Evolutionary conservation across 2,113 vertebrate species (phyloP).

Genomic region (Mola mola): DNA sequence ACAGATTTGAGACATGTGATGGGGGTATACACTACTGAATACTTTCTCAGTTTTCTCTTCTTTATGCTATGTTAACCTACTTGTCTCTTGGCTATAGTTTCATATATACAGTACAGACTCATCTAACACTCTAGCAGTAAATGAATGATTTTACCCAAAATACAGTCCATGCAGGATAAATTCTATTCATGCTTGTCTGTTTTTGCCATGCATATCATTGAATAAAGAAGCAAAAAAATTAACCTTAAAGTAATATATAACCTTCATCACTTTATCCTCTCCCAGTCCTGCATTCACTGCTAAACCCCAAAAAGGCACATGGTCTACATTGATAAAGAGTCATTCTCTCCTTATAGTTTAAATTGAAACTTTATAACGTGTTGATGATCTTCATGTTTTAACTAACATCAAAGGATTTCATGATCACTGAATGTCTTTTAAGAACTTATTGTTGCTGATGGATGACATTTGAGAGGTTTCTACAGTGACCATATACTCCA

Average conservation of each 20-base stretch:
- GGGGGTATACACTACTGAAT: no score
- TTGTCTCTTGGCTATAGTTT: no score
- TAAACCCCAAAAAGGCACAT: constrained; percentile 52
- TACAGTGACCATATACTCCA: constrained; percentile 10
- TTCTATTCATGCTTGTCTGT: no score
- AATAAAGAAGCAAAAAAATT: no score
- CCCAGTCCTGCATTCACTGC: constrained; percentile 44
- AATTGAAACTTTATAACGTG: constrained; percentile 1
- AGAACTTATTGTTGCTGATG: no score
- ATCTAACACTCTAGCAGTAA: no score
- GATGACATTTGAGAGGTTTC: constrained; percentile 22
- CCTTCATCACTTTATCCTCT: constrained; percentile 48
- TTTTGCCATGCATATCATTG: no score
- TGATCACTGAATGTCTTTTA: not conserved
- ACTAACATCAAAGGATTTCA: not conserved
- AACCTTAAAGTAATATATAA: constrained; percentile 59
- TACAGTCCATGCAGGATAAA: no score
- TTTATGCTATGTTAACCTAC: not conserved
- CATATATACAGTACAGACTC: no score
- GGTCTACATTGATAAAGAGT: constrained; percentile 61
- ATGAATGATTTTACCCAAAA: no score
- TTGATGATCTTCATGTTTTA: not conserved
- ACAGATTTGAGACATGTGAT: no score
- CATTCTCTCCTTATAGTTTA: constrained; percentile 53
- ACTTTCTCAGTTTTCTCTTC: no score